Evolutionary conservation across 1,140 invertebrate genomes (phyloP), one percentile per base, ranked within the genome.

Genomic region (Pogonus chalceus): DNA sequence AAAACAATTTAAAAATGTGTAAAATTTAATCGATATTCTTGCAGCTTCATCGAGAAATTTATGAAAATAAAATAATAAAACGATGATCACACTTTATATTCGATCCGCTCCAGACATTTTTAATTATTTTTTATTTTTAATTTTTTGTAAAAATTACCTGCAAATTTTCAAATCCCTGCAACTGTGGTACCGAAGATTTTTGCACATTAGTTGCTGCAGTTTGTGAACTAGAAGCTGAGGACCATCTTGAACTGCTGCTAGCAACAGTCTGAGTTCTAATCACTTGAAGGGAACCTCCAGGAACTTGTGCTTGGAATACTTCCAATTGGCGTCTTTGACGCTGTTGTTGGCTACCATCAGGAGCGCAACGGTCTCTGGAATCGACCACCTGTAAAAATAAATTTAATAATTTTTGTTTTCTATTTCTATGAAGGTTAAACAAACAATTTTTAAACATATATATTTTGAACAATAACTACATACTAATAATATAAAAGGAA

Each of bases 321-420:
- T 76, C 73, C 58, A 76, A 66, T 60, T 76, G 73, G 60, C 75
- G 71, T 56, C 71, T 72, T 59, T 74, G 72, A 60, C 67, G 70
- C 58, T 73, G 72, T 60, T 75, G 72, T 20, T 65, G 54, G 49
- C 59, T 61, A 49, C 68, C 68, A 56, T 69, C 65, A 51, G 61
- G 61, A 49, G 60, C 58, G 21, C 61, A 65, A n/a, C 74, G 65
- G 53, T 73, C 70, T 48, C 76, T 59, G 20, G 71, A 75, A 54
- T 77, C 76, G 22, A 76, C 71, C 60, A 77, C 73, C 76, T 79
- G 66, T n/a, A n/a, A n/a, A n/a, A n/a, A n/a, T n/a, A n/a, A n/a
- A n/a, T n/a, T n/a, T n/a, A n/a, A n/a, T n/a, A n/a, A n/a, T n/a
- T n/a, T n/a, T n/a, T n/a, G n/a, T n/a, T n/a, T n/a, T n/a, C n/a